These are phyloP conservation scores for Porites australiensis DNA, from an alignment of 64 coral and sea anemone genomes.

Conservation along the genomic window DNA sequence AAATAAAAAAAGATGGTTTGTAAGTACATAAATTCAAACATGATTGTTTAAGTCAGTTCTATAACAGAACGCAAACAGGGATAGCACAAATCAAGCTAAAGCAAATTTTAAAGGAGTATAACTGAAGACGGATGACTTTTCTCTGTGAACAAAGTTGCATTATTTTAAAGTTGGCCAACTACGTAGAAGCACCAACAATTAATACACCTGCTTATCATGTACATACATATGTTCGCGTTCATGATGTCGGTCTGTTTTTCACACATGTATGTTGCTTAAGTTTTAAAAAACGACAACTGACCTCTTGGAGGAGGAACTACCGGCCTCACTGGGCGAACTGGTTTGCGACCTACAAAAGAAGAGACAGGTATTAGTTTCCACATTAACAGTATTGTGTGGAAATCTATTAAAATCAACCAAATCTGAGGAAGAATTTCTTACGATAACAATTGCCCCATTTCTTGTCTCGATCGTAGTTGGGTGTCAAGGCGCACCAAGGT, in stretches of 20 bases:
- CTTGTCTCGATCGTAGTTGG: conserved; percentile 47
- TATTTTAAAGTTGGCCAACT: too few species aligned
- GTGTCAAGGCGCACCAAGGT: conserved; percentile 57
- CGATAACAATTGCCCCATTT: conserved; percentile 52
- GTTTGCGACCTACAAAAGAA: conserved; percentile 47
- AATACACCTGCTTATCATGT: too few species aligned
- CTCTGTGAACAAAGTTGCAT: too few species aligned
- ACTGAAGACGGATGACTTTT: too few species aligned
- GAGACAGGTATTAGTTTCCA: neutral
- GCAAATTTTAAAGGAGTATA: too few species aligned
- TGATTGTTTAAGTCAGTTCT: too few species aligned
- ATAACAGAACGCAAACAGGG: too few species aligned
- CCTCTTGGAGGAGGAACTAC: conserved; percentile 37
- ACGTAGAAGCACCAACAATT: too few species aligned
- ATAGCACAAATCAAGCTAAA: too few species aligned
- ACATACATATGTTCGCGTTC: too few species aligned
- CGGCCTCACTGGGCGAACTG: conserved; percentile 9
- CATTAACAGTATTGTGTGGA: neutral
- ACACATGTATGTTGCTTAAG: too few species aligned
- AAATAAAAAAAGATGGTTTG: neutral
- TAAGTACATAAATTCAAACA: neutral
- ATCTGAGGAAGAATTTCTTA: neutral
- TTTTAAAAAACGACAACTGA: neutral
- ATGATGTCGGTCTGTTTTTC: too few species aligned
- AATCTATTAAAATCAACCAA: neutral